Conservation (phyloP, 64 coral and sea anemone species). For the Catalaphyllia jardinei region DNA sequence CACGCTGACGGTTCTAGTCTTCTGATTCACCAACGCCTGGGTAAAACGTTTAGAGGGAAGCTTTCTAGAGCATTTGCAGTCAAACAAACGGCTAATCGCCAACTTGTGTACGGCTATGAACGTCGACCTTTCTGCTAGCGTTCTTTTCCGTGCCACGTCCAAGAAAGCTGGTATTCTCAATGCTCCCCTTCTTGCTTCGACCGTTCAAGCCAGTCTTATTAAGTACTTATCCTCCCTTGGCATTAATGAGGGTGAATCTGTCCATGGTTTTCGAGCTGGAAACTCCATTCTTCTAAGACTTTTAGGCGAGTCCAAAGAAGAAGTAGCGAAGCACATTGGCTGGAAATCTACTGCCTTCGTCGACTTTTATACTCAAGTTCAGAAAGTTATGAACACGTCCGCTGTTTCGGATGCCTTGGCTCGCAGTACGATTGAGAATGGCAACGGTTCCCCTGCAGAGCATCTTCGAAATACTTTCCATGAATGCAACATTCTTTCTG, state of each 20-base stretch:
- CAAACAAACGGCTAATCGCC: slow-evolving; percentile 1
- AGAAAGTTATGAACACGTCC: slow-evolving; percentile 38
- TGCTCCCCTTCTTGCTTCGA: slow-evolving; percentile 15
- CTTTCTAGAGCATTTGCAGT: slow-evolving; percentile 33
- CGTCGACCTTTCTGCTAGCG: slow-evolving; percentile 28
- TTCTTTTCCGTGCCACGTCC: slow-evolving; percentile 37
- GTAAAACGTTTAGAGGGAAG: slow-evolving; percentile 27
- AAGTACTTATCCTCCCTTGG: slow-evolving; percentile 12
- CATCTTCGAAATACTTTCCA: no score
- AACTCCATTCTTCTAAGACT: slow-evolving; percentile 43
- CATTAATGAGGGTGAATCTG: slow-evolving; percentile 39
- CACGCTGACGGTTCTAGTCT: slow-evolving; percentile 16
- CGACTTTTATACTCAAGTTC: slow-evolving; percentile 51
- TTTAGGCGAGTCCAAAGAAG: slow-evolving; percentile 34
- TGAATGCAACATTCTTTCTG: no score
- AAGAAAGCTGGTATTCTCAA: background rate
- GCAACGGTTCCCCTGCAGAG: no score
- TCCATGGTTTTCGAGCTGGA: slow-evolving; percentile 54
- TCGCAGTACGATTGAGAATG: background rate
- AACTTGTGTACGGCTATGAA: slow-evolving; percentile 29
- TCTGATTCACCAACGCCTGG: slow-evolving; percentile 53
- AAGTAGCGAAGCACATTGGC: slow-evolving; percentile 50
- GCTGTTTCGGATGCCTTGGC: slow-evolving; percentile 4
- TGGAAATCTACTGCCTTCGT: slow-evolving; percentile 59
- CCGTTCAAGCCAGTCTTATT: slow-evolving; percentile 34